These are phyloP conservation scores for Poecilus cupreus DNA, from an alignment of 2,888 invertebrate genomes.

Conservation along the genomic window DNA sequence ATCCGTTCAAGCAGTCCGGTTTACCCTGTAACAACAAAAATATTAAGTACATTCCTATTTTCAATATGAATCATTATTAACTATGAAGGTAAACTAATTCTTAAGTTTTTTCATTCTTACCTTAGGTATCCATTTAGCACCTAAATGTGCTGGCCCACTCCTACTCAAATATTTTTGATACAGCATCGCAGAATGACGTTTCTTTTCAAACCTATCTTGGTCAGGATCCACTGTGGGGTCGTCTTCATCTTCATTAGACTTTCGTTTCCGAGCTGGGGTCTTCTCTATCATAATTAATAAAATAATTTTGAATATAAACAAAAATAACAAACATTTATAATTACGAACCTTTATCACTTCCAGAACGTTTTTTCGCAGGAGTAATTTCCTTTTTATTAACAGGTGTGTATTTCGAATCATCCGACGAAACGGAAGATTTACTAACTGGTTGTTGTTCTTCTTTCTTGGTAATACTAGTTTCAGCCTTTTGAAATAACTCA, in stretches of 20 bases:
- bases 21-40: slow-evolving; percentile 76
- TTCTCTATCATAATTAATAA: slow-evolving; percentile 14
- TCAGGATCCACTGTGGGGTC: slow-evolving; percentile 74
- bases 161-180: slow-evolving; percentile 87
- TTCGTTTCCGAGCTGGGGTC: slow-evolving; percentile 67
- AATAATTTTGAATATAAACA: too few species aligned
- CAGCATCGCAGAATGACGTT: slow-evolving; percentile 77
- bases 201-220: slow-evolving; percentile 82
- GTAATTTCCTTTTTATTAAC: slow-evolving; percentile 49
- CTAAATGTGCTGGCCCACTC: slow-evolving; percentile 87
- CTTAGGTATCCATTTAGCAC: slow-evolving; percentile 88
- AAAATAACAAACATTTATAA: too few species aligned
- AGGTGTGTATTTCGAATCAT: slow-evolving; percentile 18
- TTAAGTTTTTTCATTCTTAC: slow-evolving; percentile 71
- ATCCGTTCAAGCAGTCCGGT: slow-evolving; percentile 81
- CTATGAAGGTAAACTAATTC: too few species aligned
- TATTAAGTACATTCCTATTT: background rate
- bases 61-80: too few species aligned
- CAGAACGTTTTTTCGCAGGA: background rate
- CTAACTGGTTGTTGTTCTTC: slow-evolving; percentile 52
- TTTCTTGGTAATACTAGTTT: slow-evolving; percentile 62
- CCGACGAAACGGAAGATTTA: background rate
- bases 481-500: slow-evolving; percentile 68
- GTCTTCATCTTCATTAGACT: slow-evolving; percentile 66
- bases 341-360: slow-evolving; percentile 57